Evolutionary conservation across 2,113 vertebrate genomes (phyloP).

Genomic region (Brachypteracias leptosomus): DNA sequence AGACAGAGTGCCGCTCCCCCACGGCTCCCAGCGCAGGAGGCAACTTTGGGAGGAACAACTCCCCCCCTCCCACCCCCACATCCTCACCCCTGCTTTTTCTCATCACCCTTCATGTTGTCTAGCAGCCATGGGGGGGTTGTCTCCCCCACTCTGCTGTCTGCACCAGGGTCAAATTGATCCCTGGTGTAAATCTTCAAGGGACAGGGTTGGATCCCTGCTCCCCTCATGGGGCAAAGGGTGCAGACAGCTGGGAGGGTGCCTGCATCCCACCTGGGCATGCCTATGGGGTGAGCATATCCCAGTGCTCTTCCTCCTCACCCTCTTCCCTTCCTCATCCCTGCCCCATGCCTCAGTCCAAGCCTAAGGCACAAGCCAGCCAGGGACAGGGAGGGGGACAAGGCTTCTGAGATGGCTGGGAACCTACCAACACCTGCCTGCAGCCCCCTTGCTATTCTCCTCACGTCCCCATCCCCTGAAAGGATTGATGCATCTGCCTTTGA

Average conservation of each 20-base stretch:
- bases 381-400: not conserved
- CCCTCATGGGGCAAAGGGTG: not conserved
- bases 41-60: not conserved
- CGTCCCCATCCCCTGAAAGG: conserved; percentile 64
- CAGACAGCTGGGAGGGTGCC: not conserved
- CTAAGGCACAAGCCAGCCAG: not conserved
- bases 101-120: not conserved
- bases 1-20: not conserved
- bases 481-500: conserved; percentile 74
- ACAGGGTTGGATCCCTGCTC: not conserved
- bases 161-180: not conserved
- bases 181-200: not conserved
- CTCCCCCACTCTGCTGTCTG: not conserved
- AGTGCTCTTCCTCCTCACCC: not conserved
- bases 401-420: conserved; percentile 28
- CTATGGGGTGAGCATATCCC: not conserved
- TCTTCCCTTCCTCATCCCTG: not conserved
- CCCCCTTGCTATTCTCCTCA: conserved; percentile 67
- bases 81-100: not conserved
- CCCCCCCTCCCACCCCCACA: no score
- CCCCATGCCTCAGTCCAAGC: not conserved
- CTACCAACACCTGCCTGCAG: conserved; percentile 42
- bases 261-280: not conserved
- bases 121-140: not conserved
- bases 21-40: fast-evolving